Evolutionary conservation across 2,888 invertebrate genomes (phyloP), one percentile per base, ranked within the genome.

Genomic region (Aspidapion aeneum): DNA sequence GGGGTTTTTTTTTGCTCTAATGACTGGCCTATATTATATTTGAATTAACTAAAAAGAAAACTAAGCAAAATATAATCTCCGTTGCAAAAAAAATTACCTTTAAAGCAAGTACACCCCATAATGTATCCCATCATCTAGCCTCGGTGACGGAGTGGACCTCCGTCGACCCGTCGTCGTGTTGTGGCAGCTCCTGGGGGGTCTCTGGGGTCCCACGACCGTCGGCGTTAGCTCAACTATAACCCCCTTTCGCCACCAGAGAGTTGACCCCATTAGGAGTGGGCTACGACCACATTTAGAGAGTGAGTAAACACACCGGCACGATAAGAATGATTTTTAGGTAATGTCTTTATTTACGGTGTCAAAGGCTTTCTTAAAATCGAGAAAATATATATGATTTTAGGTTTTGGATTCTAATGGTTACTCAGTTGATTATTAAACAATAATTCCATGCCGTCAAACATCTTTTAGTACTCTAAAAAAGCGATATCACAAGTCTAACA

Each of bases 21-120:
- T n/a, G n/a, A n/a, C n/a, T n/a, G n/a, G n/a, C n/a, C n/a, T n/a
- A n/a, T n/a, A n/a, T n/a, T n/a, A n/a, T n/a, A n/a, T n/a, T n/a
- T n/a, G n/a, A n/a, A n/a, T n/a, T n/a, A n/a, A n/a, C n/a, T n/a
- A n/a, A n/a, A n/a, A n/a, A n/a, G n/a, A n/a, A n/a, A n/a, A n/a
- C n/a, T n/a, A n/a, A n/a, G n/a, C n/a, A n/a, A n/a, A n/a, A n/a
- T n/a, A n/a, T n/a, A n/a, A n/a, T n/a, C n/a, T n/a, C n/a, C n/a
- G n/a, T n/a, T n/a, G 12, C 35, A 35, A 35, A 60, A n/a, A 55
- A 58, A 52, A 52, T 50, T 86, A 91, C 93, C 93, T 91, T 91
- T 91, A 83, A 93, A 87, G 85, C 93, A 93, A 83, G 93, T 90
- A 86, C 93, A 93, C 82, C 93, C 93, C 93, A 93, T 93, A 86